phyloP scores from a whole-genome alignment of 2,113 vertebrate genomes.

The Piprites chloris region DNA sequence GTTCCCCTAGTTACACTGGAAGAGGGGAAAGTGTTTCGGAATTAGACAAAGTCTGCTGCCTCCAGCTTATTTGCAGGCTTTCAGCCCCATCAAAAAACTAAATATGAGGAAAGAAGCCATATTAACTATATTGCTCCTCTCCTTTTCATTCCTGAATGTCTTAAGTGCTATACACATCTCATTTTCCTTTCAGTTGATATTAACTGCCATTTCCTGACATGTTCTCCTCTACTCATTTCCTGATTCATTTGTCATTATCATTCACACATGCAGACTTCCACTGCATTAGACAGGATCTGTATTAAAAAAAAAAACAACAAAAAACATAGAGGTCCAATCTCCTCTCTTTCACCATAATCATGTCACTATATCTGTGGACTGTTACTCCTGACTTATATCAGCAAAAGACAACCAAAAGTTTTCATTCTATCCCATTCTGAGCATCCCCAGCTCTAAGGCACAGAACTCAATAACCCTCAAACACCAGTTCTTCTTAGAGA shows the following conservation, averaged over 20 bases:
- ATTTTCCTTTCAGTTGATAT: conserved; percentile 9
- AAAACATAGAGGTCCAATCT: neutral
- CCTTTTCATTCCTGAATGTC: neutral
- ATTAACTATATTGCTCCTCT: neutral
- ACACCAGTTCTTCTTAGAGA: neutral
- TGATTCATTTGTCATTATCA: neutral
- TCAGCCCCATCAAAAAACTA: neutral
- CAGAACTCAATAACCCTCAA: neutral
- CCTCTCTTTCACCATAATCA: neutral
- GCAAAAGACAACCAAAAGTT: neutral
- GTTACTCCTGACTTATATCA: neutral
- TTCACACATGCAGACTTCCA: neutral
- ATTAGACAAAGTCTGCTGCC: neutral
- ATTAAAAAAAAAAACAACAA: neutral
- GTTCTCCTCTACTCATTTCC: neutral
- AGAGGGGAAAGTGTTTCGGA: neutral
- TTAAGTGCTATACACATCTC: neutral
- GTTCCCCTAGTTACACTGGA: neutral
- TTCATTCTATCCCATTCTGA: no score
- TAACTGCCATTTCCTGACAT: neutral
- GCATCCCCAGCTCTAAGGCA: neutral
- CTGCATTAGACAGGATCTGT: neutral
- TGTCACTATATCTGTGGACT: neutral
- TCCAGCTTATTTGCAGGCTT: conserved; percentile 24
- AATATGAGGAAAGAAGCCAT: neutral